These are phyloP conservation scores for Torymus auratus DNA, from an alignment of 2,888 invertebrate genomes.

Conservation along the genomic window DNA sequence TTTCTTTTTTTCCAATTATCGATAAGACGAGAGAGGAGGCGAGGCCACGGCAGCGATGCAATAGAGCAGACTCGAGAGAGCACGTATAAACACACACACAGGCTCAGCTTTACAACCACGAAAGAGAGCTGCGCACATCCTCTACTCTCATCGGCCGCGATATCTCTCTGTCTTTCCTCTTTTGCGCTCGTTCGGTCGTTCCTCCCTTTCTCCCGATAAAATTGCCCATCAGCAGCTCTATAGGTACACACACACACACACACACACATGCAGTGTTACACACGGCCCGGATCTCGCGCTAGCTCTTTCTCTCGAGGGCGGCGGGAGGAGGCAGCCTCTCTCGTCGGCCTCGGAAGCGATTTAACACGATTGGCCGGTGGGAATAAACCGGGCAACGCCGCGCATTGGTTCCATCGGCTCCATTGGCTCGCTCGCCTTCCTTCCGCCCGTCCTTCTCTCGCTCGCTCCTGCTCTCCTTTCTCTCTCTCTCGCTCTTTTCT, in stretches of 20 bases:
- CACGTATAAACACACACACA: neutral
- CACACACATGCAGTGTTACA: too few species aligned
- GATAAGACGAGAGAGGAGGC: constrained; percentile 70
- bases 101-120: too few species aligned
- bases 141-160: neutral
- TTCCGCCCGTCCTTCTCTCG: constrained; percentile 58
- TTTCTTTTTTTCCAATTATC: constrained; percentile 71
- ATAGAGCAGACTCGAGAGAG: too few species aligned
- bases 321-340: constrained; percentile 53
- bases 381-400: constrained; percentile 74
- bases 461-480: constrained; percentile 27
- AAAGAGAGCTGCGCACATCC: too few species aligned
- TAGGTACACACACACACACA: too few species aligned
- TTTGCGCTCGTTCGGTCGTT: constrained; percentile 43
- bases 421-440: constrained; percentile 70
- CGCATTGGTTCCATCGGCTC: constrained; percentile 76
- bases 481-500: constrained; percentile 54
- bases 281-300: constrained; percentile 51
- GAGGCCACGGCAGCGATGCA: too few species aligned
- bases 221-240: constrained; percentile 59
- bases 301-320: constrained; percentile 38
- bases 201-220: constrained; percentile 61
- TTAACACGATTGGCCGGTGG: constrained; percentile 76
- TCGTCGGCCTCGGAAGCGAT: constrained; percentile 69
- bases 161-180: neutral